phyloP scores from a whole-genome alignment of 64 coral and sea anemone genomes.

The Stichodactyla mertensii region DNA sequence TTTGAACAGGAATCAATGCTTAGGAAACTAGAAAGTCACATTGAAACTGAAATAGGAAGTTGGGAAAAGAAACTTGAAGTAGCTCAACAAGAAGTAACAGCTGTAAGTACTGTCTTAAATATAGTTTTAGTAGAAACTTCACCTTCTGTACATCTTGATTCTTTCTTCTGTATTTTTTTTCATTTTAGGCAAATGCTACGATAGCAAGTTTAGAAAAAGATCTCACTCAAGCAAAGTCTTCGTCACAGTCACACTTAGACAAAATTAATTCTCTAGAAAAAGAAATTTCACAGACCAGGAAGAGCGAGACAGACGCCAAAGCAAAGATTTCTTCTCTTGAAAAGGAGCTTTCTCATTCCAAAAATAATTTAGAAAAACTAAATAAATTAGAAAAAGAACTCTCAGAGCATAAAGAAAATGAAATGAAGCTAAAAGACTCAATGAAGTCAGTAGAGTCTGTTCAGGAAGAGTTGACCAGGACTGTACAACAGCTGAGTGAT shows the following conservation, averaged over 20 bases:
- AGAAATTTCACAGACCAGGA: conserved; percentile 43
- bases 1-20: conserved; percentile 71
- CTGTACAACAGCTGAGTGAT: conserved; percentile 15
- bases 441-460: conserved; percentile 65
- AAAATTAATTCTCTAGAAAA: conserved; percentile 63
- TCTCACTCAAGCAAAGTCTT: conserved; percentile 59
- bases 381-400: conserved; percentile 81
- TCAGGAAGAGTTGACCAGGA: conserved; percentile 59
- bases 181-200: conserved; percentile 53
- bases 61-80: conserved; percentile 65
- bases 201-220: conserved; percentile 58
- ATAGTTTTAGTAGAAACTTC: neutral
- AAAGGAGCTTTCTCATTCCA: conserved; percentile 46
- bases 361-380: conserved; percentile 52
- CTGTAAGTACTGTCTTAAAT: conserved; percentile 28
- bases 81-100: conserved; percentile 47
- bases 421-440: conserved; percentile 48
- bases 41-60: conserved; percentile 75
- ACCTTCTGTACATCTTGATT: neutral
- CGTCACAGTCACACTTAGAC: conserved; percentile 41
- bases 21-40: conserved; percentile 63
- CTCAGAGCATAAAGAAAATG: conserved; percentile 35
- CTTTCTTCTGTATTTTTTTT: neutral
- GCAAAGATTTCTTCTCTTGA: conserved; percentile 59
- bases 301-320: conserved; percentile 56